These are phyloP conservation scores for Pangasius krempfi DNA, from an alignment of 2,797 vertebrate species.

Conservation along the genomic window DNA sequence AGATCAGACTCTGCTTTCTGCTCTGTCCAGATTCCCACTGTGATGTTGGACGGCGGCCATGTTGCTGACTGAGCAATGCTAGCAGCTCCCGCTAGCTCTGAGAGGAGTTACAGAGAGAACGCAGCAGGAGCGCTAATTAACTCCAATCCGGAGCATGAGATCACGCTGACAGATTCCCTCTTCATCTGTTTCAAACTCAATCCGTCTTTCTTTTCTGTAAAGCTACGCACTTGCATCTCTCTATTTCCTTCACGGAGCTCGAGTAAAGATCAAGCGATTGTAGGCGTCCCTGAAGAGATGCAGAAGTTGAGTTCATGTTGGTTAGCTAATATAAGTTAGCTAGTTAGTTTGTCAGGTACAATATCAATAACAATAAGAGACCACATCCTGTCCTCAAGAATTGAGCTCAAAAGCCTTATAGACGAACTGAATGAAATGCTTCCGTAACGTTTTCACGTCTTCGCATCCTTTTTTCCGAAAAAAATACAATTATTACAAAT, in stretches of 20 bases:
- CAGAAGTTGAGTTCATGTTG: neutral
- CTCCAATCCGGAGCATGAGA: constrained; percentile 16
- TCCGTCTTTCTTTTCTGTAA: constrained; percentile 6
- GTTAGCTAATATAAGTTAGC: neutral
- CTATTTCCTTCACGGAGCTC: neutral
- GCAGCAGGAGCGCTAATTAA: constrained; percentile 41
- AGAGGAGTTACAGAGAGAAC: constrained; percentile 19
- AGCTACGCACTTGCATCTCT: neutral
- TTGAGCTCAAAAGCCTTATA: neutral
- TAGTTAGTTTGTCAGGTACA: neutral
- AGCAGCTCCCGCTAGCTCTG: constrained; percentile 24
- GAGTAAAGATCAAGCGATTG: neutral
- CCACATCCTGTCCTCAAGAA: neutral
- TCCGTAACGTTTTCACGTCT: neutral
- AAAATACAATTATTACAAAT: too few relatives aligned
- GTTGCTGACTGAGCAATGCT: constrained; percentile 19
- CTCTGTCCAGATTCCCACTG: constrained; percentile 32
- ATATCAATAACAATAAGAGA: neutral
- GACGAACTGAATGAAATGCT: neutral
- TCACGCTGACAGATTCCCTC: constrained; percentile 35
- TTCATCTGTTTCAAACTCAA: constrained; percentile 37
- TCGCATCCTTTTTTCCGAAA: neutral
- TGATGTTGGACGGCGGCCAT: constrained; percentile 31
- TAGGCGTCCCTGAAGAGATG: neutral
- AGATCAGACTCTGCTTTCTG: constrained; percentile 21